Conservation (phyloP, 1,140 invertebrate species). For the Odontomachus brunneus region DNA sequence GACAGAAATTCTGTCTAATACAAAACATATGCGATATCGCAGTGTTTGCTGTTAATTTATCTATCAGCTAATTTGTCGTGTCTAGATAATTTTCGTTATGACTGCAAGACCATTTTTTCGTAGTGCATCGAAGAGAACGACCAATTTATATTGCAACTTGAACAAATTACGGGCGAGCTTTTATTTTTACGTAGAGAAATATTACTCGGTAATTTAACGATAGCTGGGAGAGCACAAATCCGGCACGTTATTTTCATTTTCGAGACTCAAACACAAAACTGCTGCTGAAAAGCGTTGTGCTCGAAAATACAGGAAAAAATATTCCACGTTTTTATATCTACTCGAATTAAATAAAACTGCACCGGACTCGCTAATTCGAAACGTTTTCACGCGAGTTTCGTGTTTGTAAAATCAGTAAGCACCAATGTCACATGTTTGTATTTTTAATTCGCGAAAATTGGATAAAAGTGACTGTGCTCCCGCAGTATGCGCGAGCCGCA, state of each 20-base stretch:
- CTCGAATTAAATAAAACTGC: slow-evolving; percentile 51
- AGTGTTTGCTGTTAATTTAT: too few species aligned
- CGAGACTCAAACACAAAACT: slow-evolving; percentile 30
- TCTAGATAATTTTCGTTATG: too few species aligned
- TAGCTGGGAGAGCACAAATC: slow-evolving; percentile 34
- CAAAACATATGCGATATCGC: too few species aligned
- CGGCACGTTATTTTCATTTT: slow-evolving; percentile 40
- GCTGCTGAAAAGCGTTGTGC: neutral
- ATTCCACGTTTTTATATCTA: slow-evolving; percentile 42
- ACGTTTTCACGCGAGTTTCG: slow-evolving; percentile 31
- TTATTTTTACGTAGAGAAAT: slow-evolving; percentile 16
- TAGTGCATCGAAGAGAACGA: too few species aligned
- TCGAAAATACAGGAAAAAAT: slow-evolving; percentile 58
- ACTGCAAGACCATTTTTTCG: too few species aligned
- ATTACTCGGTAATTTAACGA: slow-evolving; percentile 36
- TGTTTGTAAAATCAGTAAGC: slow-evolving; percentile 49
- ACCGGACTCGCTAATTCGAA: slow-evolving; percentile 38
- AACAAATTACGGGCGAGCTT: slow-evolving; percentile 6
- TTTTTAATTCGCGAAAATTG: slow-evolving; percentile 43
- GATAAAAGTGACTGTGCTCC: slow-evolving; percentile 21
- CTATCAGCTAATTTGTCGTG: too few species aligned
- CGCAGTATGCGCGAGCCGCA: neutral
- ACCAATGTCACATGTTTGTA: slow-evolving; percentile 43
- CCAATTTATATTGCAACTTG: neutral
- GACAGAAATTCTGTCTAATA: too few species aligned